phyloP scores from a whole-genome alignment of 2,888 invertebrate species.

The Fragum fragum region DNA sequence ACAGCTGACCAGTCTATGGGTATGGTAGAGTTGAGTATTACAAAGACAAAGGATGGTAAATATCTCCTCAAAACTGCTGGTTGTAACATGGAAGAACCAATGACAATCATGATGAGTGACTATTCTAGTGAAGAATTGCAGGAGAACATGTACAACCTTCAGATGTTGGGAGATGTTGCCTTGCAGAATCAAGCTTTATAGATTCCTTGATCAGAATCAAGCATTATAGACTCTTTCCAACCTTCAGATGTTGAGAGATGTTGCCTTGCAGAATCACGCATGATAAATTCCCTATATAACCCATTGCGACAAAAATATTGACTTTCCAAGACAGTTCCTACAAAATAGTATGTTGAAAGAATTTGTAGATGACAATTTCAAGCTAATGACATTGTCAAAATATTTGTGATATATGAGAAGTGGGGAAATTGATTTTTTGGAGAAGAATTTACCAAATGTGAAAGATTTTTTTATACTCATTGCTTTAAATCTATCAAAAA shows the following conservation, averaged over 20 bases:
- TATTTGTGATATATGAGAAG: not conserved
- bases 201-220: too few species aligned
- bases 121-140: conserved; percentile 30
- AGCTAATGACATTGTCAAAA: not conserved
- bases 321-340: not conserved
- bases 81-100: conserved; percentile 12
- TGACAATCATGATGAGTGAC: conserved; percentile 31
- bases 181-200: conserved; percentile 55
- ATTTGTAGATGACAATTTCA: not conserved
- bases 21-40: conserved; percentile 28
- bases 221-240: too few species aligned
- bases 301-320: too few species aligned
- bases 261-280: conserved; percentile 71
- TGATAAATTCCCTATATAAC: too few species aligned
- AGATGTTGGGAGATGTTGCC: conserved; percentile 83
- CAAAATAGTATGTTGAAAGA: not conserved
- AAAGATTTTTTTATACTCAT: too few species aligned
- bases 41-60: conserved; percentile 44
- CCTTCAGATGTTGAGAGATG: conserved; percentile 82
- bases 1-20: not conserved
- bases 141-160: conserved; percentile 77
- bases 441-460: too few species aligned
- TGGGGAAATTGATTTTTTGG: not conserved
- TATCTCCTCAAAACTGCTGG: conserved; percentile 43
- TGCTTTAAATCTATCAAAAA: too few species aligned